phyloP scores from a whole-genome alignment of 2,888 invertebrate genomes.

The Eledona agricola region DNA sequence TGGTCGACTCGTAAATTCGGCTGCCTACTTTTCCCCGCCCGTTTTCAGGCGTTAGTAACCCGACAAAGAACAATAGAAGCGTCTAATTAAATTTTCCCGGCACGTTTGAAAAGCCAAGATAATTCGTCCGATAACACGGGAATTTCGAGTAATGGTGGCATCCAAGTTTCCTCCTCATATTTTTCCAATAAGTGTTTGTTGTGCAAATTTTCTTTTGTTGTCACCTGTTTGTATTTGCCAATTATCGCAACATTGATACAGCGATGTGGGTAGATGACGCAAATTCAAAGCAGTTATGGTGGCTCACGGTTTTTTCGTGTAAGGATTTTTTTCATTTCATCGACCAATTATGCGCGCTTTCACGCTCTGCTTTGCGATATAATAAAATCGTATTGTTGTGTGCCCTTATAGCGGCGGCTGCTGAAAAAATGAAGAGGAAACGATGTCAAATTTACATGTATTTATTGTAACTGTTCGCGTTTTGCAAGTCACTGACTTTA shows the following conservation, averaged over 20 bases:
- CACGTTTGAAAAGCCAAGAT: slow-evolving; percentile 12
- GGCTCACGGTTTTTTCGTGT: slow-evolving; percentile 8
- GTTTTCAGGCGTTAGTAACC: slow-evolving; percentile 2
- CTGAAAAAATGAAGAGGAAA: slow-evolving; percentile 6
- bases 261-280: slow-evolving; percentile 26
- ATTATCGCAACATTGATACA: slow-evolving; percentile 26
- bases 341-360: slow-evolving; percentile 2
- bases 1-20: no score
- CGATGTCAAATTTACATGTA: slow-evolving; percentile 4
- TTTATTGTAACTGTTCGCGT: neutral
- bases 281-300: slow-evolving; percentile 20
- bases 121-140: slow-evolving; percentile 11
- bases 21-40: neutral
- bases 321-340: slow-evolving; percentile 13
- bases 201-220: slow-evolving; percentile 31
- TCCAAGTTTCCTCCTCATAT: no score
- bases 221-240: slow-evolving; percentile 18
- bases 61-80: slow-evolving; percentile 6
- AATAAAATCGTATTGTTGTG: slow-evolving; percentile 7
- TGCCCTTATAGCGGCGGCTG: slow-evolving; percentile 2
- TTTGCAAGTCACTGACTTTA: slow-evolving; percentile 5
- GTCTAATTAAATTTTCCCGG: slow-evolving; percentile 16
- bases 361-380: slow-evolving; percentile 2
- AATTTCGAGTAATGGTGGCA: no score
- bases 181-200: slow-evolving; percentile 21